phyloP scores from a whole-genome alignment of 2,113 vertebrate genomes.

The Sebastes schlegelii region DNA sequence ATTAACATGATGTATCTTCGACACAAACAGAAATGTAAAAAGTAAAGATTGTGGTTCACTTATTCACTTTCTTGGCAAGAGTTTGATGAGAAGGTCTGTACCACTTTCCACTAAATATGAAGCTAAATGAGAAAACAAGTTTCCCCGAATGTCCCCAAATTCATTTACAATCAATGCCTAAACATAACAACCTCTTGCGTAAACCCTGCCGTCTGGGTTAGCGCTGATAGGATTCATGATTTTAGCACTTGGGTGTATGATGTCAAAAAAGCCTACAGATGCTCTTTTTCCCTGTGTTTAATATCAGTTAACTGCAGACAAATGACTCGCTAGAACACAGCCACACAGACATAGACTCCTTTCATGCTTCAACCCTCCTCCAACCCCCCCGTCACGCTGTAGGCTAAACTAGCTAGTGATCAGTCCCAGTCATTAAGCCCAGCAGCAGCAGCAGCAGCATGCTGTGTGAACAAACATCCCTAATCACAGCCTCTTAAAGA shows the following conservation, averaged over 20 bases:
- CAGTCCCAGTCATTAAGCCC: slow-evolving; percentile 79
- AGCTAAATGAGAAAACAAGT: background rate
- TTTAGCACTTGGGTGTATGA: slow-evolving; percentile 1
- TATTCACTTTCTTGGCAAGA: background rate
- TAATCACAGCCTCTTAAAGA: slow-evolving; percentile 94
- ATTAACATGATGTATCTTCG: background rate
- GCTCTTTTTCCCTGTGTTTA: slow-evolving; percentile 50
- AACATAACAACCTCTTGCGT: background rate
- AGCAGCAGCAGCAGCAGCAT: slow-evolving; percentile 69
- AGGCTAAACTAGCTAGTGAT: slow-evolving; percentile 81
- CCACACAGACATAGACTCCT: slow-evolving; percentile 37
- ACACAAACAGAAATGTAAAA: background rate
- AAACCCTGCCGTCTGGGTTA: background rate
- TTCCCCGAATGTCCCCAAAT: background rate
- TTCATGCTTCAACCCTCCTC: slow-evolving; percentile 47
- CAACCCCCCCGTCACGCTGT: slow-evolving; percentile 70
- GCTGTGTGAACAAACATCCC: slow-evolving; percentile 84
- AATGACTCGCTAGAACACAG: slow-evolving; percentile 61
- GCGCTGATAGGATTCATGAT: background rate
- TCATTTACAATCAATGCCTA: background rate
- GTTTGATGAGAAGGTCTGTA: background rate
- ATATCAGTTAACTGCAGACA: slow-evolving; percentile 70
- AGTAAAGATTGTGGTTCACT: background rate
- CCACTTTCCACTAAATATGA: background rate
- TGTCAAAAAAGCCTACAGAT: slow-evolving; percentile 7